Conservation (phyloP, 2,113 vertebrate genomes). For the Erpornis zantholeuca region DNA sequence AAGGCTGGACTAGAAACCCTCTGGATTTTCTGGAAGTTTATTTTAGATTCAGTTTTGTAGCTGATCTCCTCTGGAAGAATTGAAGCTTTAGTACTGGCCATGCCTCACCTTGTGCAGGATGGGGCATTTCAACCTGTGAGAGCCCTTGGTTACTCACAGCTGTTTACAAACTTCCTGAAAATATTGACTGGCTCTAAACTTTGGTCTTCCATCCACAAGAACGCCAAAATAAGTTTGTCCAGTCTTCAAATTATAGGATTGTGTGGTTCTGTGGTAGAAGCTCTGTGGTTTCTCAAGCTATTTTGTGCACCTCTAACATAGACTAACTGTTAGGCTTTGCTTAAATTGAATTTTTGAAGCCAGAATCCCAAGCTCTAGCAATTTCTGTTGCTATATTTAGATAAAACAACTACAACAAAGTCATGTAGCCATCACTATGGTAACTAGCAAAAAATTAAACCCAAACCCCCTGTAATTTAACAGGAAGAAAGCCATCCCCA, state of each 20-base stretch:
- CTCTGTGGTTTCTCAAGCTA: slow-evolving; percentile 49
- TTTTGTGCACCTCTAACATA: slow-evolving; percentile 45
- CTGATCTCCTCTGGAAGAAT: background rate
- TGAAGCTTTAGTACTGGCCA: background rate
- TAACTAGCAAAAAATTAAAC: background rate
- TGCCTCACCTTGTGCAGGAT: background rate
- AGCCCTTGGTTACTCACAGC: background rate
- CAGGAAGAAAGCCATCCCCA: background rate
- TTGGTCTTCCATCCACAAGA: background rate
- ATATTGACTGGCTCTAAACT: background rate
- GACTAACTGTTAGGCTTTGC: slow-evolving; percentile 33
- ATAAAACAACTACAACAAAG: slow-evolving; percentile 3
- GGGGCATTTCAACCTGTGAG: background rate
- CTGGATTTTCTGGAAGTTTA: background rate
- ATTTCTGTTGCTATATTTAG: slow-evolving; percentile 61
- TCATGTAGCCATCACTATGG: background rate
- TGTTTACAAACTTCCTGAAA: background rate
- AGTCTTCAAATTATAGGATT: slow-evolving; percentile 37
- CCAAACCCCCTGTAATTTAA: background rate
- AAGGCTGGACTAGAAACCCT: background rate
- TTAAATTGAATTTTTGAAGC: slow-evolving; percentile 29
- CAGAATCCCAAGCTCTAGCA: slow-evolving; percentile 10
- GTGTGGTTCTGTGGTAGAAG: slow-evolving; percentile 13
- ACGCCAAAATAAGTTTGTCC: slow-evolving; percentile 48
- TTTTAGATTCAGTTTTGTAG: background rate